These are phyloP conservation scores for Caenorhabditis virilis DNA, from an alignment of 2,888 invertebrate genomes.

Conservation along the genomic window DNA sequence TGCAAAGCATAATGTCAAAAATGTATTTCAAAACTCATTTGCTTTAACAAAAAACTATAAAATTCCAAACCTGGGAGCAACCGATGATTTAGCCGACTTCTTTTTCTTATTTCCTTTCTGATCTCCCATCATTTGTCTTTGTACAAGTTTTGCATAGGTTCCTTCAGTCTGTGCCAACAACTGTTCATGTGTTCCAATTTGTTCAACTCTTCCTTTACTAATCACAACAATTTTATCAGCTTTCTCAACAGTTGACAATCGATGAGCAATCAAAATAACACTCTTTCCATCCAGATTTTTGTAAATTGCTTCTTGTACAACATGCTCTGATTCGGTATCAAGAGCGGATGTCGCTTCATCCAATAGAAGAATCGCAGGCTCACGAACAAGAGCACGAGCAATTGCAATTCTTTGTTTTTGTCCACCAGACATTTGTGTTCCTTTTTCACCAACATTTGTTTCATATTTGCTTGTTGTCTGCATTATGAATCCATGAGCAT, in stretches of 20 bases:
- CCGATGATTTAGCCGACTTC: neutral
- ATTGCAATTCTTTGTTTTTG: slow-evolving; percentile 72
- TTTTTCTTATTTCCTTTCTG: slow-evolving; percentile 26
- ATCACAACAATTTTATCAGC: slow-evolving; percentile 68
- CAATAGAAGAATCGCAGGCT: slow-evolving; percentile 70
- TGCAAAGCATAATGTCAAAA: no score
- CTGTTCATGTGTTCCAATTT: slow-evolving; percentile 72
- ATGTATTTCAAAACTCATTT: no score
- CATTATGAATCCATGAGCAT: slow-evolving; percentile 70
- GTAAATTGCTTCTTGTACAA: slow-evolving; percentile 70
- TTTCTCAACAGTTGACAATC: slow-evolving; percentile 71
- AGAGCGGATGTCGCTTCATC: slow-evolving; percentile 58
- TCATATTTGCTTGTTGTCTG: slow-evolving; percentile 69
- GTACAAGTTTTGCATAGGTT: slow-evolving; percentile 71
- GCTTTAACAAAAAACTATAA: no score
- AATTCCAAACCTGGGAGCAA: no score
- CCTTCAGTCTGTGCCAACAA: slow-evolving; percentile 70
- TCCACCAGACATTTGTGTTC: slow-evolving; percentile 70
- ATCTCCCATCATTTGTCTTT: slow-evolving; percentile 54
- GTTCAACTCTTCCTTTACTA: slow-evolving; percentile 68
- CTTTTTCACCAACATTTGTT: slow-evolving; percentile 71
- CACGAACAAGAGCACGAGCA: slow-evolving; percentile 70
- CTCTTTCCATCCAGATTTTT: slow-evolving; percentile 69
- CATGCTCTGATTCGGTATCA: slow-evolving; percentile 62
- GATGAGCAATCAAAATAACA: slow-evolving; percentile 71